Conservation (phyloP, 2,888 invertebrate species). For the Apamea anceps region DNA sequence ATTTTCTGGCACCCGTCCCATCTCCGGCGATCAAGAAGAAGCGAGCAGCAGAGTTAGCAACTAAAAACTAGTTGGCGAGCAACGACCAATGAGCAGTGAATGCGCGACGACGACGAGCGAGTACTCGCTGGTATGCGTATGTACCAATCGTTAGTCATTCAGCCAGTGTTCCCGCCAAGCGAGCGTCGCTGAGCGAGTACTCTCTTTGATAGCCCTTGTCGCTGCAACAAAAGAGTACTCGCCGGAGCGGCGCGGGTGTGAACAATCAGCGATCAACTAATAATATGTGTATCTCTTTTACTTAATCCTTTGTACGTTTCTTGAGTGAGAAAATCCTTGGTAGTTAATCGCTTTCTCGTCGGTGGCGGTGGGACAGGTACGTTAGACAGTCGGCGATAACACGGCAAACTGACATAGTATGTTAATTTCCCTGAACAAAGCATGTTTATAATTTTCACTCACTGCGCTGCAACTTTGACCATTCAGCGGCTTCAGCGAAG, state of each 20-base stretch:
- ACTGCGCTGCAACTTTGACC: not conserved
- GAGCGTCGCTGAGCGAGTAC: not conserved
- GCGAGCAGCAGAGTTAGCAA: too few relatives aligned
- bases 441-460: constrained; percentile 7
- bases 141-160: not conserved
- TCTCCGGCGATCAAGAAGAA: too few relatives aligned
- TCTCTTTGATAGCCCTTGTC: not conserved
- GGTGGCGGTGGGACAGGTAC: not conserved
- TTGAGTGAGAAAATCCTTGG: not conserved
- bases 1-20: too few relatives aligned
- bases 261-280: not conserved
- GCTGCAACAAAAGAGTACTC: not conserved
- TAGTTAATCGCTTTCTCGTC: not conserved
- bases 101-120: too few relatives aligned
- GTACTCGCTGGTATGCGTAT: too few relatives aligned
- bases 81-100: too few relatives aligned
- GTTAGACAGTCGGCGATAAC: not conserved
- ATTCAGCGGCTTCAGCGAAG: constrained; percentile 8
- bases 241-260: not conserved
- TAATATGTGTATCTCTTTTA: not conserved
- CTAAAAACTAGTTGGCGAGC: too few relatives aligned
- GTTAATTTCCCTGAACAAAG: not conserved
- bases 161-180: not conserved
- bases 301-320: not conserved
- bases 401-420: not conserved